Base-by-base conservation (phyloP, 2,797 vertebrate genomes). In the Coendou prehensilis region DNA sequence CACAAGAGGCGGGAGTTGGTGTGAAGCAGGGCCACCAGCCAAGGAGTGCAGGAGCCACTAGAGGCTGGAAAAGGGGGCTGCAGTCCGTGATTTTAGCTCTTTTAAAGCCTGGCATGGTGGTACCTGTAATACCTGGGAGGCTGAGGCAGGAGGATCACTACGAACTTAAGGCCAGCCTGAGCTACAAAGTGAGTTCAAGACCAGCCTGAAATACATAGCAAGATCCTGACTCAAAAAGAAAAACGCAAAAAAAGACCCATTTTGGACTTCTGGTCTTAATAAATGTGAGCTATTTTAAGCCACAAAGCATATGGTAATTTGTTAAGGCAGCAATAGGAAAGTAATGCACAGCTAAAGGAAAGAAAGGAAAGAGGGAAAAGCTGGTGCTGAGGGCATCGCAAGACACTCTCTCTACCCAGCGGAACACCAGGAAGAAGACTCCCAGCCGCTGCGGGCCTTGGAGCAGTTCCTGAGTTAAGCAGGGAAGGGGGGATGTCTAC, bases 401-500 rank as follows among this genome's bases (percentile, higher is more conserved):
- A 22, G 11, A 22, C 33, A 28, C 30, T 76, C 85, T 10, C 4
- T 4, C 2, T 9, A 20, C 2, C 69, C 8, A 1, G 67, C 30
- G 57, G n/a, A 61, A 45, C 50, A 52, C 28, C 8, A 0, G 28
- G 15, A 41, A 9, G 84, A n/a, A 10, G 30, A n/a, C 10, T 50
- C 30, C 52, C 14, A 14, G 63, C 26, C 45, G 26, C 20, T 1
- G 37, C 15, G 9, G 33, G 45, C 15, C 6, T 0, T 18, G 22
- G 11, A n/a, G 41, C 10, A 17, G 28, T 26, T 33, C 18, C 0
- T 14, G 1, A 8, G 18, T 52, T 15, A 33, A 4, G 54, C 33
- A 13, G 14, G 10, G 14, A 23, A 33, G 3, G 0, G 8, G 64
- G 23, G 2, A 45, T 1, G n/a, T 9, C 22, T 33, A 13, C 20